Evolutionary conservation across 92 coral and sea anemone species (phyloP).

Genomic region (Galaxea fascicularis): DNA sequence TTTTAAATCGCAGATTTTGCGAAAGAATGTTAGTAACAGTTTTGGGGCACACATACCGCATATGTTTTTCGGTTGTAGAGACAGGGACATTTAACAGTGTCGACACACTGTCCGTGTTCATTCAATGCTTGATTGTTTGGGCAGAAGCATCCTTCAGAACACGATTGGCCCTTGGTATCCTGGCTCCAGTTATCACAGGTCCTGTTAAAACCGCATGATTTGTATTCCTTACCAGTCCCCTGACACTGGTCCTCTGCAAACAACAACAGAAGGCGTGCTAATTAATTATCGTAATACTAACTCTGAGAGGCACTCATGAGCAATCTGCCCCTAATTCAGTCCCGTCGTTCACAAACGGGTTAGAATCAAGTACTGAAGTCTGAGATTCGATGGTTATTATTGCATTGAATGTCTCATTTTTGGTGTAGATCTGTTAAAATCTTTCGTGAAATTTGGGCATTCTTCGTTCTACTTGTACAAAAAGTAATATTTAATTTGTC

Average conservation of each 20-base stretch:
- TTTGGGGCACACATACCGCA: slow-evolving; percentile 34
- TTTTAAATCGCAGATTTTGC: neutral
- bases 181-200: slow-evolving; percentile 57
- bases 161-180: slow-evolving; percentile 10
- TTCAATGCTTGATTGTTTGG: slow-evolving; percentile 49
- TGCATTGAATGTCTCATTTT: too few relatives aligned
- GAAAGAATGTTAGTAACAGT: neutral
- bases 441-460: too few relatives aligned
- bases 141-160: slow-evolving; percentile 79
- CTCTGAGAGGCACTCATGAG: too few relatives aligned
- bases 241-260: slow-evolving; percentile 63
- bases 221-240: slow-evolving; percentile 54
- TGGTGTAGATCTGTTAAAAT: too few relatives aligned
- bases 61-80: slow-evolving; percentile 43
- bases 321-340: too few relatives aligned
- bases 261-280: neutral
- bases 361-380: too few relatives aligned
- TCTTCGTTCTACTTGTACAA: too few relatives aligned
- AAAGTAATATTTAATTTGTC: too few relatives aligned
- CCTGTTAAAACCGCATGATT: slow-evolving; percentile 45
- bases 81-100: slow-evolving; percentile 57
- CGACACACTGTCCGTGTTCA: slow-evolving; percentile 61
- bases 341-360: too few relatives aligned
- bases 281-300: too few relatives aligned
- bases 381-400: too few relatives aligned